Evolutionary conservation across 2,797 vertebrate genomes (phyloP), one percentile per base, ranked within the genome.

Genomic region (Tokudaia muenninki): DNA sequence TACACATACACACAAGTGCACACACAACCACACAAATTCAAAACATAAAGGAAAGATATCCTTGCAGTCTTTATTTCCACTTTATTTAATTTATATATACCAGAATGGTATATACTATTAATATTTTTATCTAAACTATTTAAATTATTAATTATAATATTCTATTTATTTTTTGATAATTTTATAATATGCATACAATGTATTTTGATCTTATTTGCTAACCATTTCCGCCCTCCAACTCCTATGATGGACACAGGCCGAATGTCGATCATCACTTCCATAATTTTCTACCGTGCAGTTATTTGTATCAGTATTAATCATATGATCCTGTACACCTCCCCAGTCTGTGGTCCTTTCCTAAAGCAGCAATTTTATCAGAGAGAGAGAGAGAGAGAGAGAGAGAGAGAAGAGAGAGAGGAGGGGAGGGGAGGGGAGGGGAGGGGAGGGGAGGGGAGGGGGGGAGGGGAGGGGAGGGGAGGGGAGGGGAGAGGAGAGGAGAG

Each of bases 331-430:
- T 75, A 61, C 9, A 24, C 19, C 67, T 94, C 41, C 19, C 29
- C 21, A 81, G 44, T 12, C 65, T 94, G 19, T 13, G 11, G 67
- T 12, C 19, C 34, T 88, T 96, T 86, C 59, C 79, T 78, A 72
- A 77, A 50, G 65, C 21, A 59, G 9, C 22, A 44, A 63, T 97
- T 94, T 26, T 24, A 57, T 90, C 72, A 70, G 17, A 81, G n/a
- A 90, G 44, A 91, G 59, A 61, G n/a, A 90, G 57, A 92, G 11
- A 13, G 52, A 52, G 50, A 50, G 50, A 50, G 50, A 50, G 50
- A 50, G 50, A 50, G 50, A 50, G 50, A n/a, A n/a, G n/a, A n/a
- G n/a, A n/a, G n/a, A n/a, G n/a, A n/a, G n/a, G n/a, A n/a, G n/a
- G n/a, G n/a, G n/a, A n/a, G n/a, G n/a, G n/a, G n/a, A n/a, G n/a